These are phyloP conservation scores for Poecile montanus DNA, from an alignment of 2,797 vertebrate genomes.

Conservation along the genomic window DNA sequence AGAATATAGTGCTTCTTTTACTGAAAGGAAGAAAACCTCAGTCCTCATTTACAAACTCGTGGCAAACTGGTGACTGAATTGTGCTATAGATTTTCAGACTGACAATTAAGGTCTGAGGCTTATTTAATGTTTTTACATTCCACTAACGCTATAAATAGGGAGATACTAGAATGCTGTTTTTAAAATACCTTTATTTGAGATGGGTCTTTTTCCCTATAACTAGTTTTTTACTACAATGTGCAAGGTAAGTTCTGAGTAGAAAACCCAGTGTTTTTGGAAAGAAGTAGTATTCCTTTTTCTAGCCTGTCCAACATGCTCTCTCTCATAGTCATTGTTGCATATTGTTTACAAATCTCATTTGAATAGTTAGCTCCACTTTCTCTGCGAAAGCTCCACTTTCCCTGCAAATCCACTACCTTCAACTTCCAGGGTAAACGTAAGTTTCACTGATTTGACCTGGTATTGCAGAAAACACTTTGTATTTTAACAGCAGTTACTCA, in stretches of 20 bases:
- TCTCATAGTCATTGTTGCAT: neutral
- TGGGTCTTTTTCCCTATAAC: neutral
- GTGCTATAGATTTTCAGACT: neutral
- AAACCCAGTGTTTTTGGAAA: neutral
- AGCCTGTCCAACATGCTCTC: neutral
- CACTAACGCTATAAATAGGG: neutral
- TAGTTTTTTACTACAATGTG: neutral
- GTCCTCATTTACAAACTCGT: fast-evolving
- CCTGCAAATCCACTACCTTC: neutral
- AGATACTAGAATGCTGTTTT: neutral
- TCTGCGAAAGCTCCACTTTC: neutral
- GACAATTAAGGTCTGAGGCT: neutral
- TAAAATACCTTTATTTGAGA: neutral
- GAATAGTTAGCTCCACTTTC: neutral
- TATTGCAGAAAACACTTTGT: neutral
- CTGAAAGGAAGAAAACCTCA: neutral
- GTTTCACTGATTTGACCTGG: neutral
- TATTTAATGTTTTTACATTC: neutral
- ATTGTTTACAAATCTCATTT: neutral
- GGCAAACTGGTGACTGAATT: neutral
- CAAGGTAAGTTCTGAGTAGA: constrained; percentile 36
- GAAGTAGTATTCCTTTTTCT: neutral
- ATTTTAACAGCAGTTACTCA: neutral
- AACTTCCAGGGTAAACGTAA: neutral
- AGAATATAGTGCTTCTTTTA: neutral